A percentile compares a stretch with the other conserved stretches of the same genome.
Evolutionary conservation across 2,888 invertebrate species (phyloP).

Genomic region (Ormia ochracea): DNA sequence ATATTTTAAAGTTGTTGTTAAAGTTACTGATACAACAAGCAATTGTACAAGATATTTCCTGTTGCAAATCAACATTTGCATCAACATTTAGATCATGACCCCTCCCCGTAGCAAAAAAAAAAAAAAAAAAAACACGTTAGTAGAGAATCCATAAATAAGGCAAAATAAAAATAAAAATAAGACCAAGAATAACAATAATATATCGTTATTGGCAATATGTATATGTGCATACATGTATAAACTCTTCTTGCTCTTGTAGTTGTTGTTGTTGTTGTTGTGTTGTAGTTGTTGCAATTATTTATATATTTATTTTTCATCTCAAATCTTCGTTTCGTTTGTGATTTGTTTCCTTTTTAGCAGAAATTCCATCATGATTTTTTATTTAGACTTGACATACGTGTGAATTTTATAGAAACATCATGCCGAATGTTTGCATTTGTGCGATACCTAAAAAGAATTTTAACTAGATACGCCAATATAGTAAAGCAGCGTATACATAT

Average conservation of each 20-base stretch:
- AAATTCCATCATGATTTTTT: slow-evolving; percentile 42
- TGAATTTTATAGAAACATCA: slow-evolving; percentile 31
- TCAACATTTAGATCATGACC: background rate
- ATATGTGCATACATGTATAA: no score
- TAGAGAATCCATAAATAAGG: background rate
- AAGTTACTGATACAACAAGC: slow-evolving; percentile 23
- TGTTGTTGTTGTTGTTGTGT: background rate
- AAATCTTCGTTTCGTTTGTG: background rate
- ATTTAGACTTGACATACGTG: slow-evolving; percentile 54
- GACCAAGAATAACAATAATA: slow-evolving; percentile 16
- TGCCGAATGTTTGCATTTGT: background rate
- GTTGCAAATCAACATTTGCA: slow-evolving; percentile 45
- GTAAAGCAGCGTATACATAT: background rate
- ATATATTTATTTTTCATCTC: background rate
- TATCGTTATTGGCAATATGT: no score
- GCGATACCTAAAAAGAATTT: slow-evolving; percentile 52
- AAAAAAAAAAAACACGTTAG: no score
- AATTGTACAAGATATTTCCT: slow-evolving; percentile 21
- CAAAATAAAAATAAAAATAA: background rate
- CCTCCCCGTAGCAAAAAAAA: background rate
- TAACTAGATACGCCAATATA: slow-evolving; percentile 13
- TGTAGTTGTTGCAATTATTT: background rate
- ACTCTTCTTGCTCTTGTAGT: no score
- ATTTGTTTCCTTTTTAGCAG: background rate
- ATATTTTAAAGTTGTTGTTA: slow-evolving; percentile 16